phyloP scores from a whole-genome alignment of 1,140 invertebrate genomes.

The Proctacanthus coquilletti region DNA sequence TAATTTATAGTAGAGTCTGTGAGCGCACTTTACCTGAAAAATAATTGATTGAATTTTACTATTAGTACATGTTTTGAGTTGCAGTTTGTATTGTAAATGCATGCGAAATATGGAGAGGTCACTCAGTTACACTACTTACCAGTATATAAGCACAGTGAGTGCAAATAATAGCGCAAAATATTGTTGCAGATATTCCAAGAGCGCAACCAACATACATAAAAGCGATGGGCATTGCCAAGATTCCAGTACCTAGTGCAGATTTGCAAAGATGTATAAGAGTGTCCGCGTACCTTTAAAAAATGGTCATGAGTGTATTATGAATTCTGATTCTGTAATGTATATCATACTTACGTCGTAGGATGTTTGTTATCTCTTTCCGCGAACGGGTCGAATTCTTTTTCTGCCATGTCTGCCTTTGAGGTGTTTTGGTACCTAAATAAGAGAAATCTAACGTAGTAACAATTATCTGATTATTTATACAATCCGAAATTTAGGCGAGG shows the following conservation, averaged over 20 bases:
- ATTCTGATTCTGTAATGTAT: slow-evolving; percentile 5
- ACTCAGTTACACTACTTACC: slow-evolving; percentile 38
- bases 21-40: slow-evolving; percentile 61
- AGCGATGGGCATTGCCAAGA: slow-evolving; percentile 77
- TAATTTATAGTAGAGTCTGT: slow-evolving; percentile 55
- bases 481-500: background rate
- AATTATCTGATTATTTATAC: background rate
- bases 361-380: slow-evolving; percentile 50
- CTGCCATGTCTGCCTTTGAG: slow-evolving; percentile 34
- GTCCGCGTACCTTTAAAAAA: slow-evolving; percentile 51
- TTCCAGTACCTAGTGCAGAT: slow-evolving; percentile 80
- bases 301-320: slow-evolving; percentile 5
- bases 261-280: slow-evolving; percentile 75
- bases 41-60: background rate
- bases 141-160: slow-evolving; percentile 76
- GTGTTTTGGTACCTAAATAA: slow-evolving; percentile 46
- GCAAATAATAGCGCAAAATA: slow-evolving; percentile 67
- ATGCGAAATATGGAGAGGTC: background rate
- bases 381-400: slow-evolving; percentile 55
- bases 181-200: slow-evolving; percentile 57
- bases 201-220: slow-evolving; percentile 66
- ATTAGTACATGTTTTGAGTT: slow-evolving; percentile 3
- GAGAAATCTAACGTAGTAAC: slow-evolving; percentile 6
- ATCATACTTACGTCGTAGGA: slow-evolving; percentile 60
- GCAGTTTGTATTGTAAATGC: background rate